Evolutionary conservation across 2,113 vertebrate species (phyloP).

Genomic region (Lethenteron camtschaticum): DNA sequence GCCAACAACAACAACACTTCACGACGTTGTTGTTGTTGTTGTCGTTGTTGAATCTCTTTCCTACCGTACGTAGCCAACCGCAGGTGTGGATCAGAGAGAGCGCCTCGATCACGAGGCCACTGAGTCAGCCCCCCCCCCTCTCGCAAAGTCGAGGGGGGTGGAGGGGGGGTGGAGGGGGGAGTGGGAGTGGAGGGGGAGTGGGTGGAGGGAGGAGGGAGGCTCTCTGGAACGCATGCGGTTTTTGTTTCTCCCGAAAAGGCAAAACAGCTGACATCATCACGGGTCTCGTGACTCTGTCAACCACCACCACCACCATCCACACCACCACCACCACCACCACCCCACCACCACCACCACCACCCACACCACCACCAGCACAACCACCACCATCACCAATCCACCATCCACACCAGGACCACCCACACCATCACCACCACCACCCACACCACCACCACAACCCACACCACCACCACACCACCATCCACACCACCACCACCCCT

Average conservation of each 20-base stretch:
- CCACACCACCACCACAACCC: too few relatives aligned
- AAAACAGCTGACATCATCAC: constrained; percentile 1
- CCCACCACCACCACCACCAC: constrained; percentile 14
- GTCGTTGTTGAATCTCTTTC: too few relatives aligned
- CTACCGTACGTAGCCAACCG: too few relatives aligned
- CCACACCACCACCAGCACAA: constrained; percentile 14
- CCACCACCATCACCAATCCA: too few relatives aligned
- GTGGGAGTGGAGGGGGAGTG: constrained; percentile 1
- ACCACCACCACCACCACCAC: constrained; percentile 15
- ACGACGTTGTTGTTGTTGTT: too few relatives aligned
- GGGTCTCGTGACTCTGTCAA: background rate
- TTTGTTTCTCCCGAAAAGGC: background rate
- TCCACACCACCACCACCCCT: too few relatives aligned
- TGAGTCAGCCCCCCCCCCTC: background rate
- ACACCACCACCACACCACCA: too few relatives aligned
- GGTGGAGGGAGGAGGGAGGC: background rate
- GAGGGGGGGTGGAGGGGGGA: too few relatives aligned
- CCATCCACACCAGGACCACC: too few relatives aligned
- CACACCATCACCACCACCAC: too few relatives aligned
- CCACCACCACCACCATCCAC: constrained; percentile 6
- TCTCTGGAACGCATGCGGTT: background rate
- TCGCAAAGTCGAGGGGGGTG: too few relatives aligned
- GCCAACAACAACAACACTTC: too few relatives aligned
- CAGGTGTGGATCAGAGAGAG: background rate
- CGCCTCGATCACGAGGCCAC: background rate